phyloP scores from a whole-genome alignment of 2,888 invertebrate genomes.

The Myopa testacea region DNA sequence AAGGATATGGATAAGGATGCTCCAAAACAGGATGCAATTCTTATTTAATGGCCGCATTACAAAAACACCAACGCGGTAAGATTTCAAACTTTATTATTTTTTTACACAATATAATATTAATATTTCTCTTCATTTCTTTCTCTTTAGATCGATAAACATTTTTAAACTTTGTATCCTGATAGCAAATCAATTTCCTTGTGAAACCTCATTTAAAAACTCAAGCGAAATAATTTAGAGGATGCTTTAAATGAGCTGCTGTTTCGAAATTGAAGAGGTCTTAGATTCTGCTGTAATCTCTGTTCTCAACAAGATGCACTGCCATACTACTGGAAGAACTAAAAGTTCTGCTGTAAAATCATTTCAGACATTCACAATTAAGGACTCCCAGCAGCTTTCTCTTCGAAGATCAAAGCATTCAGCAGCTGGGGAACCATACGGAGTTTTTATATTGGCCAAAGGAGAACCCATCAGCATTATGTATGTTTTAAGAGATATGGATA shows the following conservation, averaged over 20 bases:
- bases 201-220: no score
- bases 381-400: constrained; percentile 3
- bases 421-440: constrained; percentile 19
- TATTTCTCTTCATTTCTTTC: no score
- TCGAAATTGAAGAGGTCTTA: background rate
- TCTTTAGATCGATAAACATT: no score
- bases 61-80: no score
- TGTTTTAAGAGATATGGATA: constrained; percentile 15
- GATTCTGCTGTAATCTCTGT: background rate
- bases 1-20: no score
- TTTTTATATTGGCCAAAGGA: background rate
- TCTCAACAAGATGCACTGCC: background rate
- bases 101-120: no score
- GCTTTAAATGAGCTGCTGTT: background rate
- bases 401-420: constrained; percentile 16
- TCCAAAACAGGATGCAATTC: no score
- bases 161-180: no score
- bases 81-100: no score
- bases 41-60: no score
- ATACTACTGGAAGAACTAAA: background rate
- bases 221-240: no score
- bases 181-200: no score
- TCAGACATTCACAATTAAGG: background rate
- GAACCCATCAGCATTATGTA: constrained; percentile 28
- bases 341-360: background rate